Base-by-base conservation (phyloP, 2,888 invertebrate species). In the Hyalella azteca region DNA sequence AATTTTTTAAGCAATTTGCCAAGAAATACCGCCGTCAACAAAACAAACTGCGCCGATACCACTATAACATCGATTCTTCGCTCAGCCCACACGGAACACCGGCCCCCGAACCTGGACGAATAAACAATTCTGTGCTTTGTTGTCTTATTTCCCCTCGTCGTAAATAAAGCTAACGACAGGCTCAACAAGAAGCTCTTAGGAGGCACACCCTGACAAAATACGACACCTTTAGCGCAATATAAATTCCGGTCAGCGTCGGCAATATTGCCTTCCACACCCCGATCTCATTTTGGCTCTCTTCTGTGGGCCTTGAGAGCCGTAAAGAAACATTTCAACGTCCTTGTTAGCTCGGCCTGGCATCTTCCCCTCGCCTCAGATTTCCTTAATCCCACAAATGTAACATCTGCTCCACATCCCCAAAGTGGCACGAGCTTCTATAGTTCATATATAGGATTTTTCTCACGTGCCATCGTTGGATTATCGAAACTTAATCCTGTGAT, bases 331-430 rank as follows among this genome's bases (percentile, higher is more conserved):
- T 36, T 66, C 66, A 36, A 15, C 66, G 66, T 36, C 36, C 66
- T 66, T 66, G 66, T 66, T 66, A 66, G 66, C 66, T n/a, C 36
- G 32, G 32, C 66, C 66, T 19, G 36, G n/a, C n/a, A n/a, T n/a
- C 66, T 36, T 66, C 66, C 66, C 66, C 39, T 5, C 7, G 29
- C 19, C 66, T 66, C 66, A 29, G 66, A 66, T 66, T 39, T 66
- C 66, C 39, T 66, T 36, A 66, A 66, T 66, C 66, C 66, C 66
- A 29, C 39, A 29, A 15, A 36, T 19, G 66, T 36, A 32, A 4
- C 39, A 3, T 36, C 66, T 19, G 5, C 2, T 19, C 66, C 36
- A 32, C 66, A 11, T 13, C 66, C 66, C 36, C 66, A n/a, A 5
- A 7, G 19, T 7, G 49, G 54, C 54, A 26, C 26, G 9, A 29